These are phyloP conservation scores for Aphidius ervi DNA, from an alignment of 1,140 invertebrate species.

Conservation along the genomic window DNA sequence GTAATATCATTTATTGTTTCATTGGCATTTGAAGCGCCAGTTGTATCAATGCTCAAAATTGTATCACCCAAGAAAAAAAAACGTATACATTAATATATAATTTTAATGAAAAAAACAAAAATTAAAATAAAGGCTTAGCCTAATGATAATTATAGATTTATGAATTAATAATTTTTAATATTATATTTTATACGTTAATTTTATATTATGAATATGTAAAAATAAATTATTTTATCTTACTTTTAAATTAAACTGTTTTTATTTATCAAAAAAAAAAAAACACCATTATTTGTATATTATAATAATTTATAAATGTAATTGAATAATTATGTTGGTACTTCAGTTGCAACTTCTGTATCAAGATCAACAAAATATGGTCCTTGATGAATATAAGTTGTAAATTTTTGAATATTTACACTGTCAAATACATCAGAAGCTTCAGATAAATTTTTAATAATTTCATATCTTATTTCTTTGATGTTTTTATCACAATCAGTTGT, in stretches of 20 bases:
- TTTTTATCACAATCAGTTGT: slow-evolving; percentile 65
- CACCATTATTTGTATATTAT: too few species aligned
- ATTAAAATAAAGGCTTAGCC: neutral
- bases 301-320: slow-evolving; percentile 10
- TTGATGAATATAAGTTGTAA: slow-evolving; percentile 65
- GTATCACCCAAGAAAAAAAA: slow-evolving; percentile 64
- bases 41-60: slow-evolving; percentile 81
- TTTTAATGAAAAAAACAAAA: neutral
- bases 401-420: slow-evolving; percentile 54
- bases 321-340: slow-evolving; percentile 52
- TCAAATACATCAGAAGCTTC: slow-evolving; percentile 65
- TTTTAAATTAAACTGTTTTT: too few species aligned
- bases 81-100: slow-evolving; percentile 38
- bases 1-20: slow-evolving; percentile 73
- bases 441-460: slow-evolving; percentile 63
- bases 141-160: too few species aligned
- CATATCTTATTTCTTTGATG: slow-evolving; percentile 70
- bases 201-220: too few species aligned
- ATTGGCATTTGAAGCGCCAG: slow-evolving; percentile 75
- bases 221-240: too few species aligned
- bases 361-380: slow-evolving; percentile 68
- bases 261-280: slow-evolving; percentile 8
- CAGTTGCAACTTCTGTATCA: slow-evolving; percentile 66
- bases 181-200: too few species aligned
- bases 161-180: too few species aligned